phyloP scores from a whole-genome alignment of 2,888 invertebrate species.

The Notodonta dromedarius region DNA sequence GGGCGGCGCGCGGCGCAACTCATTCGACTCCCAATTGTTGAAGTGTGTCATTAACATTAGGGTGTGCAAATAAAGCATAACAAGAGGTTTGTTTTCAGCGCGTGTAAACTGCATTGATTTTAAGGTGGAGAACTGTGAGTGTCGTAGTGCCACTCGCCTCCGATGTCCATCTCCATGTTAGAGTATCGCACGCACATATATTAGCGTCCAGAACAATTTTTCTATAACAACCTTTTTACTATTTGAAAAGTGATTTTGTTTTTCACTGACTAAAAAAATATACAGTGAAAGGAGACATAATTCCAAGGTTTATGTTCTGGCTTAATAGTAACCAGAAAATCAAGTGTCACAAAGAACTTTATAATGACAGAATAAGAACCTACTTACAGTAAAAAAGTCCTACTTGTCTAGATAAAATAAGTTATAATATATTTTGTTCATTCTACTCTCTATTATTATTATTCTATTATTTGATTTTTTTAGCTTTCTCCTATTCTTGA shows the following conservation, averaged over 20 bases:
- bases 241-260: neutral
- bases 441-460: neutral
- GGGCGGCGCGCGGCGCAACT: conserved; percentile 2
- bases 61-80: conserved; percentile 74
- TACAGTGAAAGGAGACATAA: neutral
- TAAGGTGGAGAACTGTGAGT: conserved; percentile 86
- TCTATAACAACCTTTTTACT: conserved; percentile 17
- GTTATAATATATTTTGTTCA: neutral
- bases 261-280: neutral
- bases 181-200: conserved; percentile 73
- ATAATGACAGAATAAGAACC: neutral
- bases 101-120: conserved; percentile 85
- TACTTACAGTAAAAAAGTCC: neutral
- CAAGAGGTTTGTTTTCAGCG: conserved; percentile 83
- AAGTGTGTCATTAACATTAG: conserved; percentile 39
- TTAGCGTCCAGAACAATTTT: conserved; percentile 58
- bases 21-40: conserved; percentile 4
- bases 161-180: conserved; percentile 78
- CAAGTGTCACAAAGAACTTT: neutral
- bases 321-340: neutral
- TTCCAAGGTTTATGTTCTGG: neutral
- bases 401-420: too few relatives aligned
- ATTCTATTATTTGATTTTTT: neutral
- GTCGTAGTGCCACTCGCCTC: conserved; percentile 79
- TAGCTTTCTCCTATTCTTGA: neutral